Conservation (phyloP, 2,888 invertebrate species). For the Callosobruchus maculatus region DNA sequence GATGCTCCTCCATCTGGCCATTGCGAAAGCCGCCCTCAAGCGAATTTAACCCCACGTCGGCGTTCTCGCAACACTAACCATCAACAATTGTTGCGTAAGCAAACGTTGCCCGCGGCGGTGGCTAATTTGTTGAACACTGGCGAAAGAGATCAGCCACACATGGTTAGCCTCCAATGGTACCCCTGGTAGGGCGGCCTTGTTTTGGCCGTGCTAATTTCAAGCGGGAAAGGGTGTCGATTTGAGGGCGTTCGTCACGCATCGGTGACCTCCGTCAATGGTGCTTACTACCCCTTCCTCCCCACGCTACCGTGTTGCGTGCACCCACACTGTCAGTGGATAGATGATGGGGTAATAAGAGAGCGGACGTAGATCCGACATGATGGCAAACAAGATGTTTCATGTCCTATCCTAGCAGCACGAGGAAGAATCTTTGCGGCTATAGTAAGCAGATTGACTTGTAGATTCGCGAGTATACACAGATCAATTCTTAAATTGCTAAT, state of each 20-base stretch:
- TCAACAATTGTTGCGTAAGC: conserved; percentile 14
- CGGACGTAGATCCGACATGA: neutral
- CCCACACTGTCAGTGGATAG: neutral
- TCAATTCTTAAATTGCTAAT: too few relatives aligned
- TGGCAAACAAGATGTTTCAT: neutral
- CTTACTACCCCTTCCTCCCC: conserved; percentile 3
- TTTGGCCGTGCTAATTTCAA: conserved; percentile 15
- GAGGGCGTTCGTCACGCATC: conserved; percentile 13
- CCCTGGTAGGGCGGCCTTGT: conserved; percentile 7
- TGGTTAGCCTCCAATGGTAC: conserved; percentile 9
- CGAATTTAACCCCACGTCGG: neutral
- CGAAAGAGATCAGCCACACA: conserved; percentile 7
- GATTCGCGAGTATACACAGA: too few relatives aligned
- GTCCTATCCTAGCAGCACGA: too few relatives aligned
- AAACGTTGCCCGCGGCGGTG: neutral
- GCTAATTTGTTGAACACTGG: conserved; percentile 14
- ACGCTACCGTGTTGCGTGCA: neutral
- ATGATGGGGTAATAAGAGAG: neutral
- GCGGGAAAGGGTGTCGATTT: conserved; percentile 12
- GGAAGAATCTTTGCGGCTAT: too few relatives aligned
- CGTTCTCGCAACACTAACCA: conserved; percentile 6
- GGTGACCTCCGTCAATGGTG: conserved; percentile 5
- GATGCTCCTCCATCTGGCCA: neutral
- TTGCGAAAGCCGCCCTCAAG: neutral
- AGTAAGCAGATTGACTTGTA: too few relatives aligned